Base-by-base conservation (phyloP, 1,140 invertebrate genomes). In the Papilio dardanus region DNA sequence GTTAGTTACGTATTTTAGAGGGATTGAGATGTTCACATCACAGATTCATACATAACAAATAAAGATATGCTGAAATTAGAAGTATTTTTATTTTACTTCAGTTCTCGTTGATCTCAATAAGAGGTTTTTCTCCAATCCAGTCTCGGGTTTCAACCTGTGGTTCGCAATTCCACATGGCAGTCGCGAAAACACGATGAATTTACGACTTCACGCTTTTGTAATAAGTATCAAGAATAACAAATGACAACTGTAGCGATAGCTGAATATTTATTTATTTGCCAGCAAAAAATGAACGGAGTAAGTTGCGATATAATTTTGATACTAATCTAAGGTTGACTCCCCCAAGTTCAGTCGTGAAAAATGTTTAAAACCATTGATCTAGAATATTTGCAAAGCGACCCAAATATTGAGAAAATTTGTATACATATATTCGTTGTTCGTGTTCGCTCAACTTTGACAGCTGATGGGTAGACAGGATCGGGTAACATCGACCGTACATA, bases 1-100 rank as follows among this genome's bases (percentile, higher is more conserved):
- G 83, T 88, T 86, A 84, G 80, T 82, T 74, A 74, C 67, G 54
- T 78, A 78, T 79, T 73, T 10, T 42, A n/a, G 4, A 5, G 14
- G 14, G 42, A 19, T 7, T 46, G n/a, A 46, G n/a, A 5, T 46
- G 42, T 19, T 16, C 5, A 46, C 42, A 46, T 46, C 42, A 46
- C 16, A 46, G 3, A n/a, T 14, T 42, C 4, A 12, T 1, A 16
- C 10, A 42, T 42, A 42, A 42, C 7, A 37, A 7, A 10, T 37
- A 37, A 37, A 37, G 35, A 37, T 42, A 16, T 42, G 40, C 7
- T 46, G 6, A 12, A 46, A 46, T 46, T 46, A 6, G 42, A 16
- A n/a, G 40, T 16, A n/a, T 6, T 6, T n/a, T 46, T 6, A 16
- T 46, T 6, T 46, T 46, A n/a, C 5, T 46, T 37, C 12, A 8